Evolutionary conservation across 1,140 invertebrate genomes (phyloP).

Genomic region (Zaprionus ornatus): DNA sequence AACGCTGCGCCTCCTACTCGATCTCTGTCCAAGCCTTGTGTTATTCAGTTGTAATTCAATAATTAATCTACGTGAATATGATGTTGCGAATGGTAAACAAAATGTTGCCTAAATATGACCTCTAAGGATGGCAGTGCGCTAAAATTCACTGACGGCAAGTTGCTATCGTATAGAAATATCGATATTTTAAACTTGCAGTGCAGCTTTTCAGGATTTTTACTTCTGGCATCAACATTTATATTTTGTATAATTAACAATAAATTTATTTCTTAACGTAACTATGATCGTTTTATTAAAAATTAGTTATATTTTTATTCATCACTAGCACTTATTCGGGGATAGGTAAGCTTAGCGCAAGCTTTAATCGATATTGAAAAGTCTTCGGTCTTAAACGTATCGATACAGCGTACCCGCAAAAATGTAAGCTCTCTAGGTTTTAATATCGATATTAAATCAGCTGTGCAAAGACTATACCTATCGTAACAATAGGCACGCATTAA

Average conservation of each 20-base stretch:
- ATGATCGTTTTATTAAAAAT: neutral
- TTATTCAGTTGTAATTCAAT: neutral
- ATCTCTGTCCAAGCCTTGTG: neutral
- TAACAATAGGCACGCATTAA: no score
- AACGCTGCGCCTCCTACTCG: neutral
- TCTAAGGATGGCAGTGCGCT: slow-evolving; percentile 45
- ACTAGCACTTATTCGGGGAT: no score
- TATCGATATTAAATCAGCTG: no score
- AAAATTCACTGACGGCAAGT: neutral
- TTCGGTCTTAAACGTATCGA: neutral
- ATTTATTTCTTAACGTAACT: neutral
- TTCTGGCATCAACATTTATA: neutral
- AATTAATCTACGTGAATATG: slow-evolving; percentile 7
- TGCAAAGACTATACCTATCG: no score
- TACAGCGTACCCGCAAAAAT: no score
- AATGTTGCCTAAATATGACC: slow-evolving; percentile 55
- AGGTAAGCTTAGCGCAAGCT: neutral
- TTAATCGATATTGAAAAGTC: neutral
- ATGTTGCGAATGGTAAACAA: slow-evolving; percentile 53
- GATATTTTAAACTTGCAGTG: neutral
- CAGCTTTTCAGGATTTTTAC: neutral
- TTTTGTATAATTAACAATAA: neutral
- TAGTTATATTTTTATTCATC: neutral
- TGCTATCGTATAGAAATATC: neutral
- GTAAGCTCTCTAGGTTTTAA: no score